Evolutionary conservation across 2,888 invertebrate species (phyloP).

Genomic region (Panorpa germanica): DNA sequence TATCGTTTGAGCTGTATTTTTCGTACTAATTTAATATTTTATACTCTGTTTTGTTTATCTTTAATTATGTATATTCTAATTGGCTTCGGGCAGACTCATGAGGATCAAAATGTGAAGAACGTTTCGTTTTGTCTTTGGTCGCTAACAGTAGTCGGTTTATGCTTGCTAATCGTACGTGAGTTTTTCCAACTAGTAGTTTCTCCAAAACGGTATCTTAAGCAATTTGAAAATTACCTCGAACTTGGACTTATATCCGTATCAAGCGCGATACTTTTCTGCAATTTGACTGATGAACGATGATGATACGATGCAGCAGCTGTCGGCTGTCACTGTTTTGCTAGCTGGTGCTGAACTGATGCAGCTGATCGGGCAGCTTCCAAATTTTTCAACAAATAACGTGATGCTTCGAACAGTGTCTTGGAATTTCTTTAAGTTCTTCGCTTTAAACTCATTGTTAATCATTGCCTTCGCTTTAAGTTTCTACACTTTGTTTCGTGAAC

Average conservation of each 20-base stretch:
- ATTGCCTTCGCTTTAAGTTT: slow-evolving; percentile 69
- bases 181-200: slow-evolving; percentile 50
- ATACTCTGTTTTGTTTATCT: slow-evolving; percentile 44
- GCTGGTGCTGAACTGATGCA: slow-evolving; percentile 61
- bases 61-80: slow-evolving; percentile 49
- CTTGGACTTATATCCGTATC: slow-evolving; percentile 42
- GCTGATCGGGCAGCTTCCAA: slow-evolving; percentile 61
- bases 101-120: slow-evolving; percentile 20
- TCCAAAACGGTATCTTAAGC: slow-evolving; percentile 42
- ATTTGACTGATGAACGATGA: slow-evolving; percentile 29
- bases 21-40: slow-evolving; percentile 51
- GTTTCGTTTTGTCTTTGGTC: too few relatives aligned
- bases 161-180: slow-evolving; percentile 49
- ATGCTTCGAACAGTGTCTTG: slow-evolving; percentile 66
- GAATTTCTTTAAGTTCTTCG: slow-evolving; percentile 61
- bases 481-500: slow-evolving; percentile 54
- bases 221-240: slow-evolving; percentile 60
- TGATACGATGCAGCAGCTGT: slow-evolving; percentile 40
- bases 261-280: slow-evolving; percentile 34
- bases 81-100: slow-evolving; percentile 35
- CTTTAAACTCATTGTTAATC: slow-evolving; percentile 63
- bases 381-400: slow-evolving; percentile 61
- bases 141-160: too few relatives aligned
- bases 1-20: slow-evolving; percentile 54
- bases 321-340: slow-evolving; percentile 52